phyloP scores from a whole-genome alignment of 2,888 invertebrate genomes.

The Cyaniris semiargus region DNA sequence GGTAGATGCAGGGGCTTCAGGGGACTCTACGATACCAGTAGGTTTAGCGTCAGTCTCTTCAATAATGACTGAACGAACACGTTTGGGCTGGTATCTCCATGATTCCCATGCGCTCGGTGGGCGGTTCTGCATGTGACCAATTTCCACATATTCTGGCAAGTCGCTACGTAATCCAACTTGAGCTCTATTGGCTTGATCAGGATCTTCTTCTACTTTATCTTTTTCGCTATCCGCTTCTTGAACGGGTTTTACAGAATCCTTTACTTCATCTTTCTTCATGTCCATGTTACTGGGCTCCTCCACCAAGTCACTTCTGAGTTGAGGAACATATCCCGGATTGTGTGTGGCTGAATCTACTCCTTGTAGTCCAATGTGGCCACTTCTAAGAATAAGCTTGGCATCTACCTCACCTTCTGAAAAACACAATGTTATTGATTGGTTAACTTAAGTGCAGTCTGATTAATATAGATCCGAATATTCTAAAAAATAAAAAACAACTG shows the following conservation, averaged over 20 bases:
- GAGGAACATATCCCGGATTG: background rate
- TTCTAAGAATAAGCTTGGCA: background rate
- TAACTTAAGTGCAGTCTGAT: background rate
- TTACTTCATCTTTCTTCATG: background rate
- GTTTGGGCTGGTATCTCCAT: slow-evolving; percentile 21
- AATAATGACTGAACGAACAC: slow-evolving; percentile 12
- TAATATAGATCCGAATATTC: background rate
- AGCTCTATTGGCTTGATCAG: background rate
- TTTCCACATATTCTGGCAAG: background rate
- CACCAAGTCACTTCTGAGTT: background rate
- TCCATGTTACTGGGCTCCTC: background rate
- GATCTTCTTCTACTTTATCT: background rate
- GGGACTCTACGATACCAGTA: background rate
- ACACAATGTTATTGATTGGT: background rate
- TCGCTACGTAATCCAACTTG: background rate
- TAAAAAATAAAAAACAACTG: no score
- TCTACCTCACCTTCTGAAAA: background rate
- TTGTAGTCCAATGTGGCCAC: slow-evolving; percentile 18
- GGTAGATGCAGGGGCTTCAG: slow-evolving; percentile 11
- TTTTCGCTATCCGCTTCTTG: background rate
- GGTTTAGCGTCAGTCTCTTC: slow-evolving; percentile 3
- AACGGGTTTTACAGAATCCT: background rate
- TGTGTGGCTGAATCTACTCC: slow-evolving; percentile 5
- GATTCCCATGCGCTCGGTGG: background rate
- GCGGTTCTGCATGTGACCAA: slow-evolving; percentile 4